phyloP scores from a whole-genome alignment of 2,797 vertebrate species.

The Protosalanx chinensis region DNA sequence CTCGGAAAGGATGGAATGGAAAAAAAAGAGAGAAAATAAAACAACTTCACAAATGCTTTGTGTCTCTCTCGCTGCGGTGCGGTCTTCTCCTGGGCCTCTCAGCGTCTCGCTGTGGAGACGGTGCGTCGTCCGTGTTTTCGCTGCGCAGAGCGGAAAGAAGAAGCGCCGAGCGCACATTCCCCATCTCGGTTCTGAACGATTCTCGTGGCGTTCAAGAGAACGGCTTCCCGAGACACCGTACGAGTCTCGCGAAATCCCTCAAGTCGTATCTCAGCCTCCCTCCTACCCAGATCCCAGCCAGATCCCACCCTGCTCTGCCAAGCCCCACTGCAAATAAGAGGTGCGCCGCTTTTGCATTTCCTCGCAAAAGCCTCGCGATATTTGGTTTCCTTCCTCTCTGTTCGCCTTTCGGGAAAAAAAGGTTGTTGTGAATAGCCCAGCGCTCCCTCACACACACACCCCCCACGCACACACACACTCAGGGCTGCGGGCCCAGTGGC shows the following conservation, averaged over 20 bases:
- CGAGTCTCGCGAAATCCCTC: neutral
- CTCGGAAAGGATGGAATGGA: no score
- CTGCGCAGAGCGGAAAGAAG: no score
- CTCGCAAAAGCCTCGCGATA: neutral
- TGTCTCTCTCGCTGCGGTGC: neutral
- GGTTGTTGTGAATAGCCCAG: constrained; percentile 12
- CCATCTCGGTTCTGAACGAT: no score
- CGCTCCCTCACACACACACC: no score
- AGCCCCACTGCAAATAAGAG: neutral
- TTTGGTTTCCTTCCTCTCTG: neutral
- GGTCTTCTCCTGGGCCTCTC: neutral
- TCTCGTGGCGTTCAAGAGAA: no score
- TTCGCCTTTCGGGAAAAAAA: neutral
- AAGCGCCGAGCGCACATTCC: neutral
- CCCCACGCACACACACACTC: constrained; percentile 35
- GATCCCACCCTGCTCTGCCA: neutral
- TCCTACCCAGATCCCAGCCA: no score
- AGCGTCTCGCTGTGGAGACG: neutral
- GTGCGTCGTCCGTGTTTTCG: neutral
- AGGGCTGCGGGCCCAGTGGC: constrained; percentile 61
- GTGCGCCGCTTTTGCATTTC: neutral
- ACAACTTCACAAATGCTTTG: constrained; percentile 2
- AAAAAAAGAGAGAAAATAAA: no score
- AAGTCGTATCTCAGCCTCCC: no score
- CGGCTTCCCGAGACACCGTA: neutral